phyloP scores from a whole-genome alignment of 2,797 vertebrate species.

The Sebastes umbrosus region DNA sequence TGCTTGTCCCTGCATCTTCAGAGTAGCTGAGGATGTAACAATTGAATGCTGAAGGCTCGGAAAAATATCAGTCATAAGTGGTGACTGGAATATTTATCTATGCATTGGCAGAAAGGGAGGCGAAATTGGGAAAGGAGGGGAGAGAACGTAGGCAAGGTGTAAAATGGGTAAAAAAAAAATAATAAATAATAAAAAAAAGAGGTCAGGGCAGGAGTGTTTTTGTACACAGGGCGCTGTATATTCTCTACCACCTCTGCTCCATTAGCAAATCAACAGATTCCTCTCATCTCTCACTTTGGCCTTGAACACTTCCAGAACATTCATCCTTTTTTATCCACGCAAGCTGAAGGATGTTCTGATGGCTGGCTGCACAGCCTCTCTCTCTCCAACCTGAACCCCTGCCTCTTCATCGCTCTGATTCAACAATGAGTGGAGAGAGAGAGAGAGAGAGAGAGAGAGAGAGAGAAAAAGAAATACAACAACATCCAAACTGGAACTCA shows the following conservation, averaged over 20 bases:
- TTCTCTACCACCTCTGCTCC: constrained; percentile 52
- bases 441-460: background rate
- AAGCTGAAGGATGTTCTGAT: constrained; percentile 61
- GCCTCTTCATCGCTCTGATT: constrained; percentile 38
- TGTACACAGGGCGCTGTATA: constrained; percentile 26
- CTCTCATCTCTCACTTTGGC: constrained; percentile 62
- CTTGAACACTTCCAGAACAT: constrained; percentile 67
- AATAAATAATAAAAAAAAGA: background rate
- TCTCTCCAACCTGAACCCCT: constrained; percentile 38
- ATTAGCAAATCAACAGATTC: constrained; percentile 73
- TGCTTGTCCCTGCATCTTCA: constrained; percentile 84
- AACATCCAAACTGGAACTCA: constrained; percentile 45
- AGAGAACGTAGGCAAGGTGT: constrained; percentile 5
- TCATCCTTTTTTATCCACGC: constrained; percentile 52
- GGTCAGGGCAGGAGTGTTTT: constrained; percentile 47
- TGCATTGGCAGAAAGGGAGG: constrained; percentile 12
- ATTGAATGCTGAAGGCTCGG: constrained; percentile 58
- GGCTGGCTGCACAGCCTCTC: constrained; percentile 38
- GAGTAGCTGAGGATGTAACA: constrained; percentile 55
- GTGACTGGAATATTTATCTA: constrained; percentile 58
- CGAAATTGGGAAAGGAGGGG: constrained; percentile 11
- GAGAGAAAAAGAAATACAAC: background rate
- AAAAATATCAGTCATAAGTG: constrained; percentile 54
- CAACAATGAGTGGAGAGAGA: constrained; percentile 17
- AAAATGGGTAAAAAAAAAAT: background rate